Evolutionary conservation across 2,113 vertebrate genomes (phyloP), one percentile per base, ranked within the genome.

Genomic region (Callocephalon fimbriatum): DNA sequence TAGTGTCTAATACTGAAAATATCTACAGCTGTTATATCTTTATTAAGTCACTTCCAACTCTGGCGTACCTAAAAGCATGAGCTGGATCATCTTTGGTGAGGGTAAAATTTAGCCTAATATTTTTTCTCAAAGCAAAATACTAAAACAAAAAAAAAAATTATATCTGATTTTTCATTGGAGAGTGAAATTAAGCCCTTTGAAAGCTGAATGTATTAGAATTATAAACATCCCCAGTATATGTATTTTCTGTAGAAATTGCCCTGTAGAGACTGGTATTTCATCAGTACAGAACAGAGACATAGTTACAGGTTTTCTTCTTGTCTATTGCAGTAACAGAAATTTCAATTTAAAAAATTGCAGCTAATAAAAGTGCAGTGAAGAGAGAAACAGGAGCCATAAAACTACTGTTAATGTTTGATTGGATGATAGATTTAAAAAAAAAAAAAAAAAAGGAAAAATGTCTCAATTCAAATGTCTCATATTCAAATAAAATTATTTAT

Each of bases 321-420:
- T 77, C 63, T 79, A 77, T 54, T 59, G 26, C 58, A 83, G 25
- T 89, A 79, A 87, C 75, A 94, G 37, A n/a, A 85, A 96, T 91
- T 75, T 61, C 19, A 79, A 83, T 90, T 94, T 6, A 51, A 96
- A 84, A 95, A 40, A 22, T 2, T 17, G 10, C 20, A 81, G 12
- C 17, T 81, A 74, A 90, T 87, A 75, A 42, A 66, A 91, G 4
- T 67, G 37, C 35, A 93, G 16, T 35, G 76, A 79, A 87, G 35
- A 51, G 44, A 94, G 44, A 6, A 93, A 68, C 25, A 82, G 47
- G 48, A 94, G 56, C 59, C 15, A 70, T 58, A 92, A 93, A 86
- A 17, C 7, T 74, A n/a, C 27, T 75, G 67, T 44, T 91, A 84
- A 74, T n/a, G 51, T 82, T 87, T 62, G 63, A 91, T 74, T 32